phyloP scores from a whole-genome alignment of 2,113 vertebrate genomes.

The Pardalotus punctatus region DNA sequence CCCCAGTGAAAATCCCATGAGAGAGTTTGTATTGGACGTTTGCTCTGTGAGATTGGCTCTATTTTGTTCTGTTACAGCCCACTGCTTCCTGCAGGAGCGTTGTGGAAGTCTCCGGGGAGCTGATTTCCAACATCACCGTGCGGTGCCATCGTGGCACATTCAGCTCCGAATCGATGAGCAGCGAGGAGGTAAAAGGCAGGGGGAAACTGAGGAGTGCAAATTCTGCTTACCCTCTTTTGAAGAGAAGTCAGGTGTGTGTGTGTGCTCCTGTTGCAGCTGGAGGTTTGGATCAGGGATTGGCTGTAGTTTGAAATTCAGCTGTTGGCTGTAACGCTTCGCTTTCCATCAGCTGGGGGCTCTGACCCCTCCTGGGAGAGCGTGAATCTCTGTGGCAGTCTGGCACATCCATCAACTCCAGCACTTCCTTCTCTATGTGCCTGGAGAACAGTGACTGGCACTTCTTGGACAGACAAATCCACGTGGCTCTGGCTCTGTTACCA shows the following conservation, averaged over 20 bases:
- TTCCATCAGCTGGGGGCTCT: neutral
- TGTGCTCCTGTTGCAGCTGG: neutral
- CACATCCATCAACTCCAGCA: neutral
- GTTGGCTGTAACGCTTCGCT: neutral
- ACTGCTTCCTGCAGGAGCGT: conserved; percentile 56
- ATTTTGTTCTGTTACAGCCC: neutral
- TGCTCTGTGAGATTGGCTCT: neutral
- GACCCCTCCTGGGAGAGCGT: neutral
- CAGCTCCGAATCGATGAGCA: conserved; percentile 69
- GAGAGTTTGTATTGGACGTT: neutral
- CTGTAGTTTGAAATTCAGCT: neutral
- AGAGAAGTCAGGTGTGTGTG: neutral
- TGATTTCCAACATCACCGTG: neutral
- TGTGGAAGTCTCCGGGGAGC: neutral
- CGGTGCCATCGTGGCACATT: conserved; percentile 10
- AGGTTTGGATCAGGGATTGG: neutral
- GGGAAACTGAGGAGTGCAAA: neutral
- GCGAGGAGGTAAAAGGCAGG: conserved; percentile 63
- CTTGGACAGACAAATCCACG: neutral
- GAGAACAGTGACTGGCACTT: neutral
- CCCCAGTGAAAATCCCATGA: rapidly evolving
- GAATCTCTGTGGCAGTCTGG: neutral
- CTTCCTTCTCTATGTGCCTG: neutral
- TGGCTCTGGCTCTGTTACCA: neutral
- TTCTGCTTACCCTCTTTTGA: neutral